These are phyloP conservation scores for Actinopyga echinites DNA, from an alignment of 53 echinoderm and acorn worm species.

Conservation along the genomic window DNA sequence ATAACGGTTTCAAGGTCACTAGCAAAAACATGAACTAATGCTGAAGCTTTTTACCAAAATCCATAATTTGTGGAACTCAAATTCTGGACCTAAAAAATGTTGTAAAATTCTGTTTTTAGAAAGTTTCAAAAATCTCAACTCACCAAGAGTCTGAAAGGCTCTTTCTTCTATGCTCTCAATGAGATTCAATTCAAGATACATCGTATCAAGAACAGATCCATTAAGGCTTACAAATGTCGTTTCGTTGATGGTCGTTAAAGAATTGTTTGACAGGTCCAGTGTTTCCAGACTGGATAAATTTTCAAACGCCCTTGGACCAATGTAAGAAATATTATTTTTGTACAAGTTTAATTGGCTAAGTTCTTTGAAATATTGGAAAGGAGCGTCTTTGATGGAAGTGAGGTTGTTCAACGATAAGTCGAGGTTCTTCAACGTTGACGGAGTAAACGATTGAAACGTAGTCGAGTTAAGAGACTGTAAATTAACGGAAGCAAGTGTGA, in stretches of 20 bases:
- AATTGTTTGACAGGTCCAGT: conserved; percentile 64
- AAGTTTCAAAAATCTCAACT: conserved; percentile 60
- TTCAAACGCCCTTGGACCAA: conserved; percentile 48
- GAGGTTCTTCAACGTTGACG: conserved; percentile 54
- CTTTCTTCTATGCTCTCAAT: conserved; percentile 46
- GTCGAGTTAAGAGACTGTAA: conserved; percentile 38
- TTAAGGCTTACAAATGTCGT: conserved; percentile 62
- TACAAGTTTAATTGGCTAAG: conserved; percentile 55
- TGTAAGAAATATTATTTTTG: conserved; percentile 52
- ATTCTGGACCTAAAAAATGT: conserved; percentile 58
- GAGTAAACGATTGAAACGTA: conserved; percentile 58
- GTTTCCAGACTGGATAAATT: conserved; percentile 50
- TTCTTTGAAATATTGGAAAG: conserved; percentile 46
- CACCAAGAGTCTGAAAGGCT: conserved; percentile 63
- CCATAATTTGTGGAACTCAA: too few relatives aligned
- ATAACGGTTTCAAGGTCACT: too few relatives aligned
- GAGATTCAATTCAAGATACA: conserved; percentile 63
- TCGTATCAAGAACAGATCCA: conserved; percentile 25
- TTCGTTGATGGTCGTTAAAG: conserved; percentile 44
- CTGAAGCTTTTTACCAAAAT: too few relatives aligned
- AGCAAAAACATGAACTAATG: too few relatives aligned
- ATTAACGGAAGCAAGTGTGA: conserved; percentile 40
- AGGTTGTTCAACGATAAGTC: conserved; percentile 79
- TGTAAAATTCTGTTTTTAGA: conserved; percentile 73
- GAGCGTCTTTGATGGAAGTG: conserved; percentile 33